phyloP scores from a whole-genome alignment of 2,113 vertebrate species.

The Ginglymostoma cirratum region DNA sequence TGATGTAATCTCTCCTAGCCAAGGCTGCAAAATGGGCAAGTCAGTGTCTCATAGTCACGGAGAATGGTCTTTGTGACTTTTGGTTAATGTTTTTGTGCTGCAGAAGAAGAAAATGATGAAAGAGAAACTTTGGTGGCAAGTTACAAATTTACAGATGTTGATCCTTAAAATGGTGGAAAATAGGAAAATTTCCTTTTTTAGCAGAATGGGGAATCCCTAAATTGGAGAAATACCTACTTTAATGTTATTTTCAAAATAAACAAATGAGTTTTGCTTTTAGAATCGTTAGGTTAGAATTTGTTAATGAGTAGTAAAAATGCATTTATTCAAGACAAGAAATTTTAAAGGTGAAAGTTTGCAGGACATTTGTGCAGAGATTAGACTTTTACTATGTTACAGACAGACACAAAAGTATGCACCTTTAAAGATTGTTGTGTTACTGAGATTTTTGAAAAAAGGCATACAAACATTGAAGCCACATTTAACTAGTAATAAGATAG shows the following conservation, averaged over 20 bases:
- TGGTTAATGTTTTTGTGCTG: background rate
- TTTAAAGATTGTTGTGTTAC: background rate
- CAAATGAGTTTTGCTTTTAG: background rate
- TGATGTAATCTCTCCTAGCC: background rate
- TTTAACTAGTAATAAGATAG: background rate
- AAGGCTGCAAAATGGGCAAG: background rate
- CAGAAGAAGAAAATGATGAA: background rate
- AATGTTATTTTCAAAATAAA: background rate
- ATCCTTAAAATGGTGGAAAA: background rate
- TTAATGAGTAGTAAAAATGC: background rate
- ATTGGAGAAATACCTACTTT: background rate
- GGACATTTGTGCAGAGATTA: background rate
- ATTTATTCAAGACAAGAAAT: background rate
- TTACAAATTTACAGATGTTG: background rate
- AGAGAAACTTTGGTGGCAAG: background rate
- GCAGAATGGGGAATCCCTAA: background rate
- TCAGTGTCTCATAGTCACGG: background rate
- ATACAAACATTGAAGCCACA: background rate
- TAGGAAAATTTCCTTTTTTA: background rate
- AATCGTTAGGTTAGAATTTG: background rate
- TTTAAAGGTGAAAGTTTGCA: background rate
- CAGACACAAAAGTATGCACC: background rate
- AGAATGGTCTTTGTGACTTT: background rate
- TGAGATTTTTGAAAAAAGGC: background rate
- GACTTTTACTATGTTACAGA: background rate